These are phyloP conservation scores for Malacoctenus gilli DNA, from an alignment of 2,797 vertebrate species.

Conservation along the genomic window DNA sequence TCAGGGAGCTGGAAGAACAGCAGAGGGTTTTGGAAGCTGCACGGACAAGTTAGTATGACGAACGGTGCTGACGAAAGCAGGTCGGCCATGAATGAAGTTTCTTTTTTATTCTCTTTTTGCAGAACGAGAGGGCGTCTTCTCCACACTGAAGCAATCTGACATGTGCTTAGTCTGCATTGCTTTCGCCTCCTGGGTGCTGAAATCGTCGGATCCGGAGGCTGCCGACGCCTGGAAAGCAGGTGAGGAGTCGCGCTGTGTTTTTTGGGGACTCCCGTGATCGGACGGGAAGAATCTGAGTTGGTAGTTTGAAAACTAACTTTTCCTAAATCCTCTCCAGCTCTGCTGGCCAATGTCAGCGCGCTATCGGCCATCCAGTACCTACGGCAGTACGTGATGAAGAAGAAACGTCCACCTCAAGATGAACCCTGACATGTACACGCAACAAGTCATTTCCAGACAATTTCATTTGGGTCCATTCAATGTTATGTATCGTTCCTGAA, in stretches of 20 bases:
- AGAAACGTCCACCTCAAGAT: conserved; percentile 49
- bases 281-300: neutral
- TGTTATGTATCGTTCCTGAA: conserved; percentile 11
- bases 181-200: conserved; percentile 94
- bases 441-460: conserved; percentile 48
- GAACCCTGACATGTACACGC: conserved; percentile 44
- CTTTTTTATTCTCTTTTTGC: conserved; percentile 14
- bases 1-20: conserved; percentile 44
- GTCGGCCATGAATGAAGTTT: neutral
- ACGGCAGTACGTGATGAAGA: conserved; percentile 81
- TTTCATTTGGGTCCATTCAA: conserved; percentile 69
- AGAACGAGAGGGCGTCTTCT: conserved; percentile 73
- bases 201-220: conserved; percentile 86
- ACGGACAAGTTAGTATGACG: conserved; percentile 51
- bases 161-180: conserved; percentile 96
- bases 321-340: conserved; percentile 80
- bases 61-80: neutral
- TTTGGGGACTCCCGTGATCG: neutral
- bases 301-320: conserved; percentile 5
- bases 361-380: conserved; percentile 95
- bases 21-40: conserved; percentile 41
- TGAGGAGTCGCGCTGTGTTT: conserved; percentile 53
- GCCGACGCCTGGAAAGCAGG: conserved; percentile 95
- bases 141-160: conserved; percentile 85
- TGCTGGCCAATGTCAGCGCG: conserved; percentile 93